A percentile compares a stretch with the other conserved stretches of the same genome.
phyloP scores from a whole-genome alignment of 30 jellyfish, hydroid and myxozoan genomes.

The Cassiopea xamachana region DNA sequence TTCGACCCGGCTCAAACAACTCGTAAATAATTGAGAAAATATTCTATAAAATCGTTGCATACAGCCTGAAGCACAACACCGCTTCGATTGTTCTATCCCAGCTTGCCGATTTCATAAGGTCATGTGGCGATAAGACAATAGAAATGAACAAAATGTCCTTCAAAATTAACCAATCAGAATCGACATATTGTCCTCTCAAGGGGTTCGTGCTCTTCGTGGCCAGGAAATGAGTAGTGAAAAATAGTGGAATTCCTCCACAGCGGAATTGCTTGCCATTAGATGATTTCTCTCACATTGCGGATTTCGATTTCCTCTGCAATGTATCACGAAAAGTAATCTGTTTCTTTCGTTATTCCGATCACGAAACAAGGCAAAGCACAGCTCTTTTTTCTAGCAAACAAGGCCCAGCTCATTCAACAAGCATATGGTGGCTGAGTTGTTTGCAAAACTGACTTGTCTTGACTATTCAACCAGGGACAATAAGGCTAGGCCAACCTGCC shows the following conservation, averaged over 20 bases:
- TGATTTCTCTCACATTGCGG: not conserved
- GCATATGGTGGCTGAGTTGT: no score
- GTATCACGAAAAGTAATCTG: no score
- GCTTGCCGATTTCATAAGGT: constrained; percentile 36
- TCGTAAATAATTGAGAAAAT: constrained; percentile 23
- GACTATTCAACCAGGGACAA: no score
- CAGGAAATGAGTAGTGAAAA: constrained; percentile 46
- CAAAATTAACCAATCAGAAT: not conserved
- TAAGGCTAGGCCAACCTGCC: no score
- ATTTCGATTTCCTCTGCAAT: not conserved
- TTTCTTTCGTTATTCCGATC: no score
- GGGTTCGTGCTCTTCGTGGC: constrained; percentile 24
- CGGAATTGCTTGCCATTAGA: not conserved
- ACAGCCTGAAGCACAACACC: constrained; percentile 17
- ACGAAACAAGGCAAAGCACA: no score
- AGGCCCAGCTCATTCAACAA: no score
- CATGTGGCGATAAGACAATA: constrained; percentile 50
- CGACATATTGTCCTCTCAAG: not conserved
- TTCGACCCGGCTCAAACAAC: not conserved
- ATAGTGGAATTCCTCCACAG: constrained; percentile 9
- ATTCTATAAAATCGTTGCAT: constrained; percentile 11
- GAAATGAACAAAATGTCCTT: constrained; percentile 32
- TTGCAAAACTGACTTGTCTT: no score
- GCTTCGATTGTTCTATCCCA: constrained; percentile 58
- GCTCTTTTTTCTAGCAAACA: no score